phyloP scores from a whole-genome alignment of 2,888 invertebrate species.

The Drosophila nr. perissopoda region DNA sequence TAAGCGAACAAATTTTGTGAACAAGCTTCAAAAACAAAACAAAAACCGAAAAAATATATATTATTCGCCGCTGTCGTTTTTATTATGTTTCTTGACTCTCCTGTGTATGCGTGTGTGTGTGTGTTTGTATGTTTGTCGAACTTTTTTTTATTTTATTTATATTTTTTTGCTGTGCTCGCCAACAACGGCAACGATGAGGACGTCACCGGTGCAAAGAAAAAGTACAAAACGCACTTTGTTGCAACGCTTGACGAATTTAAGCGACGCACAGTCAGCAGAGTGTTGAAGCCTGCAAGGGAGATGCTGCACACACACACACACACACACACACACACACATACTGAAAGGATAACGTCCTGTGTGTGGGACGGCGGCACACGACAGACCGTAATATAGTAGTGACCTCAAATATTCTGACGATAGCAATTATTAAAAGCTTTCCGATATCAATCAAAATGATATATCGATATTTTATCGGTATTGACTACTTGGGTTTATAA shows the following conservation, averaged over 20 bases:
- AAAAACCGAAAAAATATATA: slow-evolving; percentile 18
- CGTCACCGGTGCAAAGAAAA: slow-evolving; percentile 42
- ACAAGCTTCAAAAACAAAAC: slow-evolving; percentile 39
- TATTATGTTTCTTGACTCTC: slow-evolving; percentile 65
- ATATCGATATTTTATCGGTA: not conserved
- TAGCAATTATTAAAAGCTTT: not conserved
- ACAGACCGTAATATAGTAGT: not conserved
- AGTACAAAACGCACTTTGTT: slow-evolving; percentile 73
- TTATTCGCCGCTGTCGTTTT: slow-evolving; percentile 67
- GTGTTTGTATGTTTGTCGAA: slow-evolving; percentile 1
- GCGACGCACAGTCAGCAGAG: slow-evolving; percentile 26
- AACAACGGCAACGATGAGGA: slow-evolving; percentile 32
- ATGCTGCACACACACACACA: slow-evolving; percentile 3
- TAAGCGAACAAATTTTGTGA: slow-evolving; percentile 59
- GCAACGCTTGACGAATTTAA: slow-evolving; percentile 71
- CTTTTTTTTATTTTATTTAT: slow-evolving; percentile 13
- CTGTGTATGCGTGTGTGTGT: slow-evolving; percentile 25
- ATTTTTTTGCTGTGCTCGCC: slow-evolving; percentile 24
- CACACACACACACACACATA: not conserved
- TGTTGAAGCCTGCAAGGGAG: not conserved
- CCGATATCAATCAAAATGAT: not conserved
- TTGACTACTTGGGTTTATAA: not conserved
- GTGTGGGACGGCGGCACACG: not conserved
- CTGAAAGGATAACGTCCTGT: not conserved
- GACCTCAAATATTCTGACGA: not conserved